phyloP scores from a whole-genome alignment of 2,888 invertebrate species.

The Hyposoter dolosus region DNA sequence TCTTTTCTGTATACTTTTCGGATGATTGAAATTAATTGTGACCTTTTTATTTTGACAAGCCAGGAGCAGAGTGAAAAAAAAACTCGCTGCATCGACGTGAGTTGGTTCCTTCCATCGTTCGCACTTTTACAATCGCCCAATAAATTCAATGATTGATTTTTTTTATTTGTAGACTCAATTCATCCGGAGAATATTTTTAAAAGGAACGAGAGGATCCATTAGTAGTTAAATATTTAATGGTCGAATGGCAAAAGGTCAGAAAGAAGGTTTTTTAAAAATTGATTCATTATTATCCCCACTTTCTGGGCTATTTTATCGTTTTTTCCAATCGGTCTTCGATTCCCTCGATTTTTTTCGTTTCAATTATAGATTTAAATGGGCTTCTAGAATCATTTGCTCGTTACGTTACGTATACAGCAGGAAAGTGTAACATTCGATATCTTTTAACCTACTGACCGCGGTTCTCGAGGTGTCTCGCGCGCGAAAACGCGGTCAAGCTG shows the following conservation, averaged over 20 bases:
- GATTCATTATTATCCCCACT: not conserved
- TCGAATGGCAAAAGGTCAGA: not conserved
- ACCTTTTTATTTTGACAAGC: not conserved
- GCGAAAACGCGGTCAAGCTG: slow-evolving; percentile 73
- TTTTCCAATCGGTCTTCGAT: not conserved
- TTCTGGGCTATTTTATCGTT: not conserved
- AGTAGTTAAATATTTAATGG: not conserved
- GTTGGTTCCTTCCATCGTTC: not conserved
- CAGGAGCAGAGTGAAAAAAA: not conserved
- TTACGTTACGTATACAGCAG: slow-evolving; percentile 64
- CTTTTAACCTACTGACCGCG: slow-evolving; percentile 83
- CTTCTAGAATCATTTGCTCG: slow-evolving; percentile 49
- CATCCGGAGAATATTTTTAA: not conserved
- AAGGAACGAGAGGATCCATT: not conserved
- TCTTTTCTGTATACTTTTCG: not conserved
- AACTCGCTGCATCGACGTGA: not conserved
- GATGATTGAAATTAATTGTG: not conserved
- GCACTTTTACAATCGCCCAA: not conserved
- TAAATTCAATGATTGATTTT: not conserved
- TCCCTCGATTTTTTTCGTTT: not conserved
- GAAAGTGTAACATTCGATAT: slow-evolving; percentile 75
- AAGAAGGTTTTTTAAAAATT: not conserved
- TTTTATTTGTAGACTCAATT: not conserved
- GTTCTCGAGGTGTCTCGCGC: slow-evolving; percentile 73
- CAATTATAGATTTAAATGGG: not conserved